Percentiles rank a stretch among this genome's conserved stretches.
Evolutionary conservation across 35 echinoderm and acorn worm species (phyloP).

Genomic region (Ophioderma brevispina): DNA sequence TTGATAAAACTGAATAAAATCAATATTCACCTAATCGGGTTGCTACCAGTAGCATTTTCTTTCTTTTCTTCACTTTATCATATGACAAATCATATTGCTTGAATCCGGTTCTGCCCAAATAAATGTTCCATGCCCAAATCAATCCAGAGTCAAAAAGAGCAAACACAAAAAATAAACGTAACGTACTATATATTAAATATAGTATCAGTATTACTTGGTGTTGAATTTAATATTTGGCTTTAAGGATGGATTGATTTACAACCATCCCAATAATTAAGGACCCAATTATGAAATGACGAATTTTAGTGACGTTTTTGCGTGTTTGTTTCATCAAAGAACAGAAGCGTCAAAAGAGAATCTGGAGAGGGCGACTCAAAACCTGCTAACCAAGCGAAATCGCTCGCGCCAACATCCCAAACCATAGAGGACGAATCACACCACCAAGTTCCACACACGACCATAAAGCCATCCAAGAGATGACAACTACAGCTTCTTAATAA

Average conservation of each 20-base stretch:
- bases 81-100: no score
- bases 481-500: not conserved
- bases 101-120: no score
- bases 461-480: not conserved
- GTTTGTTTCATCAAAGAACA: not conserved
- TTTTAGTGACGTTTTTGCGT: not conserved
- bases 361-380: constrained; percentile 3
- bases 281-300: not conserved
- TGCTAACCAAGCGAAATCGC: constrained; percentile 23
- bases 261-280: not conserved
- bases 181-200: no score
- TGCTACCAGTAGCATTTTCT: no score
- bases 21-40: no score
- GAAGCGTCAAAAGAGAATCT: constrained; percentile 32
- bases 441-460: not conserved
- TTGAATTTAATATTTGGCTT: no score
- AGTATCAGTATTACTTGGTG: no score
- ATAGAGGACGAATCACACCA: not conserved
- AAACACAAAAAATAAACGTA: no score
- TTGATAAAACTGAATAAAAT: no score
- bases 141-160: no score
- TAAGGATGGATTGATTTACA: not conserved
- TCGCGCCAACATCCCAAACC: not conserved
- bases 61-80: no score
- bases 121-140: no score